These are phyloP conservation scores for Tenthredo livida DNA, from an alignment of 2,888 invertebrate genomes.

Conservation along the genomic window DNA sequence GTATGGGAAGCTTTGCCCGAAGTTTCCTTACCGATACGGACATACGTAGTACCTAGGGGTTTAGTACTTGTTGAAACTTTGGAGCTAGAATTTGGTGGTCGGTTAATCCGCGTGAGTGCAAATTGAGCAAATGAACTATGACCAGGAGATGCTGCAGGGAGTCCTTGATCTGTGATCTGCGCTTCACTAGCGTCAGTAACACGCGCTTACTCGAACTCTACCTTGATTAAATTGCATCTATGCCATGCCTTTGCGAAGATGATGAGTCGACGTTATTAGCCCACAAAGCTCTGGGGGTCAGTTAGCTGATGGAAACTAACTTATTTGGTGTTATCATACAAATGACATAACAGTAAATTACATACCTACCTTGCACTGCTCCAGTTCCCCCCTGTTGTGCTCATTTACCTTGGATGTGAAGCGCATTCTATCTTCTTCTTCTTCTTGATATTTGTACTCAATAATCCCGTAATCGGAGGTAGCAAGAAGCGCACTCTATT, in stretches of 20 bases:
- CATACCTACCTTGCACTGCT: background rate
- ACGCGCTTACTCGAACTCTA: slow-evolving; percentile 46
- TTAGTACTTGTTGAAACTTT: slow-evolving; percentile 37
- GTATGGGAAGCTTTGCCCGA: background rate
- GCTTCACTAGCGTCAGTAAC: slow-evolving; percentile 27
- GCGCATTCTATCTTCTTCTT: background rate
- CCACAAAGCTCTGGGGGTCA: background rate
- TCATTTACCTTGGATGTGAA: background rate
- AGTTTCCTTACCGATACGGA: slow-evolving; percentile 13
- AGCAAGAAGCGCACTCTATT: background rate
- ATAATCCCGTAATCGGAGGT: no score
- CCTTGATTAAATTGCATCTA: slow-evolving; percentile 50
- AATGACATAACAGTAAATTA: background rate
- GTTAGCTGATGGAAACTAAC: background rate
- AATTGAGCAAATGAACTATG: slow-evolving; percentile 44
- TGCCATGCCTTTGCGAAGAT: slow-evolving; percentile 15
- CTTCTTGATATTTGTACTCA: no score
- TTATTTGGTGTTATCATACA: background rate
- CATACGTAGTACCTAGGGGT: slow-evolving; percentile 3
- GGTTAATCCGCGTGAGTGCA: slow-evolving; percentile 51
- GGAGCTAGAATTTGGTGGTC: slow-evolving; percentile 28
- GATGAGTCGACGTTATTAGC: slow-evolving; percentile 17
- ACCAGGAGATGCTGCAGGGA: slow-evolving; percentile 34
- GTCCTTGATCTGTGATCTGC: slow-evolving; percentile 47
- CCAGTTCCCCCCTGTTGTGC: background rate